Evolutionary conservation across 2,113 vertebrate genomes (phyloP).

Genomic region (Aix galericulata): DNA sequence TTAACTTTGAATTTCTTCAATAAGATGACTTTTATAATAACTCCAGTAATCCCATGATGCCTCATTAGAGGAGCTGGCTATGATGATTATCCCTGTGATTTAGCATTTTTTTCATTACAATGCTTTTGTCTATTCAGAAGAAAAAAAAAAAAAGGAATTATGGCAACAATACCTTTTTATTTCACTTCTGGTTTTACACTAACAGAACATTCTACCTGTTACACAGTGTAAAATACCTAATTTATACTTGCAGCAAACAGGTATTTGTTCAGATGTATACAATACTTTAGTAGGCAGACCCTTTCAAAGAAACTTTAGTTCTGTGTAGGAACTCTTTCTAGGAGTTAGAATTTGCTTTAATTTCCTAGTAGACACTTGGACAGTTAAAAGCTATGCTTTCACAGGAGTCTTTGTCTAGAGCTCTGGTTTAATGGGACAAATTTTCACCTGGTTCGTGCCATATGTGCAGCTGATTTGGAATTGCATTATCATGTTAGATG

Average conservation of each 20-base stretch:
- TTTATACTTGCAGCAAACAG: background rate
- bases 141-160: background rate
- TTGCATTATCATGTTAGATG: background rate
- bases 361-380: background rate
- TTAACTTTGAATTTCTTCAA: conserved; percentile 70
- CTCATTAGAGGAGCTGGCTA: conserved; percentile 75
- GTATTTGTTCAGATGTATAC: background rate
- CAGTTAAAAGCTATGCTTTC: background rate
- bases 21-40: conserved; percentile 67
- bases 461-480: background rate
- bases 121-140: conserved; percentile 55
- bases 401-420: background rate
- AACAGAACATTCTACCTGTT: background rate
- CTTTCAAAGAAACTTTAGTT: background rate
- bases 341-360: background rate
- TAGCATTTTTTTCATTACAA: conserved; percentile 66
- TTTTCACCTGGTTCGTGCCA: background rate
- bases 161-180: background rate
- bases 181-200: background rate
- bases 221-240: background rate
- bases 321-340: background rate
- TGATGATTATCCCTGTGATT: conserved; percentile 67
- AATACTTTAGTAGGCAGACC: background rate
- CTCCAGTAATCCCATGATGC: conserved; percentile 73
- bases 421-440: background rate